phyloP scores from a whole-genome alignment of 2,113 vertebrate genomes.

The Cephalopterus ornatus region DNA sequence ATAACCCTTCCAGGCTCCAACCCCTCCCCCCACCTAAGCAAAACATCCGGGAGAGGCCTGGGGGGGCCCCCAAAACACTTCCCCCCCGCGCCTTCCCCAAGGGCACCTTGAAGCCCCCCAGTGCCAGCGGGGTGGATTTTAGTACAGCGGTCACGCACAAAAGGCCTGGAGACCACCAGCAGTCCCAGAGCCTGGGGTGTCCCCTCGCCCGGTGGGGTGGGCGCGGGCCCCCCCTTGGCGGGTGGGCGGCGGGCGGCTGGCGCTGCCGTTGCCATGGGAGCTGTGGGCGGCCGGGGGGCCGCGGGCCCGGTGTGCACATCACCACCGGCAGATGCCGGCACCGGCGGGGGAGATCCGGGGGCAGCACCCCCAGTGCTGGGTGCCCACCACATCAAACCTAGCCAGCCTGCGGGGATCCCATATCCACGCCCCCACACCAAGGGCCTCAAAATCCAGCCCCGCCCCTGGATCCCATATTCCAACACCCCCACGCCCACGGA shows the following conservation, averaged over 20 bases:
- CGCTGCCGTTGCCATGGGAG: constrained; percentile 22
- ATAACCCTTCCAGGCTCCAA: neutral
- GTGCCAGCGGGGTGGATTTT: neutral
- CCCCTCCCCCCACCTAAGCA: neutral
- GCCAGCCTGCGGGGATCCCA: neutral
- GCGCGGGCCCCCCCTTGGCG: neutral
- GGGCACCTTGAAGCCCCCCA: neutral
- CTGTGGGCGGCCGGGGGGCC: neutral
- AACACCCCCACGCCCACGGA: rapidly evolving
- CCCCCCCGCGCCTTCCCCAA: neutral
- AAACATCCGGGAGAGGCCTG: neutral
- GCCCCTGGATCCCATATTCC: neutral
- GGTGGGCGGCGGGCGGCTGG: neutral
- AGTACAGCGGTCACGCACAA: no score
- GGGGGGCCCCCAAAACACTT: neutral
- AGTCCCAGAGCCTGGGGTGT: neutral
- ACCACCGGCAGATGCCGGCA: neutral
- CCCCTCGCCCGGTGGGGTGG: neutral
- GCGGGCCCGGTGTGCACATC: neutral
- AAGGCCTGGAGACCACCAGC: neutral
- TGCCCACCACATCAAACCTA: neutral
- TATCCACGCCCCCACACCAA: neutral
- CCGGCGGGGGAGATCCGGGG: neutral
- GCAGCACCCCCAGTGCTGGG: neutral
- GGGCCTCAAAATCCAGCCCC: neutral